A percentile compares a stretch with the other conserved stretches of the same genome.
Evolutionary conservation across 2,113 vertebrate genomes (phyloP).

Genomic region (Clupea harengus): DNA sequence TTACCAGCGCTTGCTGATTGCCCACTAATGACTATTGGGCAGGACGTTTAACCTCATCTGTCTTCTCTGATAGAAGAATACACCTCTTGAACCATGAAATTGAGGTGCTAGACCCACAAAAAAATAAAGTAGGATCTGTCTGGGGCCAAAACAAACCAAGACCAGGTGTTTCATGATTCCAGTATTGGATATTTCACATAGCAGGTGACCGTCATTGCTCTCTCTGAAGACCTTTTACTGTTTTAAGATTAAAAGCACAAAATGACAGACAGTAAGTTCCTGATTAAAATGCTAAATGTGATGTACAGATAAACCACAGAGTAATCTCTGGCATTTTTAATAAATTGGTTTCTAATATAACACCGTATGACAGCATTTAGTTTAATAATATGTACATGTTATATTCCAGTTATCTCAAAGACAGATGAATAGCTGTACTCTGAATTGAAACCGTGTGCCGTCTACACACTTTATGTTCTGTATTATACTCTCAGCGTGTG

Average conservation of each 20-base stretch:
- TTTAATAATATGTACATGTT: not conserved
- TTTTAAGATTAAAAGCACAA: not conserved
- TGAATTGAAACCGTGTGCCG: too few relatives aligned
- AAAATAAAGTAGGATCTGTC: conserved; percentile 20
- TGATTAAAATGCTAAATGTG: not conserved
- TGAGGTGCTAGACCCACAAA: conserved; percentile 58
- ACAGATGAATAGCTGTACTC: not conserved
- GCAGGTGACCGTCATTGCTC: not conserved
- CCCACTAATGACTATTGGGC: conserved; percentile 62
- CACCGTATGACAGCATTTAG: not conserved
- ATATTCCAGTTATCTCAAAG: not conserved
- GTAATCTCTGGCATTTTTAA: not conserved
- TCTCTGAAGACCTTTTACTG: not conserved
- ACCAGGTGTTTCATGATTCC: not conserved
- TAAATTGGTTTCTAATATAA: not conserved
- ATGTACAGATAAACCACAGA: not conserved
- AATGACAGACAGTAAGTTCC: not conserved
- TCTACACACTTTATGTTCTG: too few relatives aligned
- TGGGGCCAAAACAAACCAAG: not conserved
- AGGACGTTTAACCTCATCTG: conserved; percentile 68
- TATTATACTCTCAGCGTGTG: too few relatives aligned
- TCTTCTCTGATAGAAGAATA: conserved; percentile 60
- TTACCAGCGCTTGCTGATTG: conserved; percentile 4
- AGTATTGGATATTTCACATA: not conserved
- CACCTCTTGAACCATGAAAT: conserved; percentile 69